Conservation (phyloP, 2,888 invertebrate species). For the Acholoe squamosa region DNA sequence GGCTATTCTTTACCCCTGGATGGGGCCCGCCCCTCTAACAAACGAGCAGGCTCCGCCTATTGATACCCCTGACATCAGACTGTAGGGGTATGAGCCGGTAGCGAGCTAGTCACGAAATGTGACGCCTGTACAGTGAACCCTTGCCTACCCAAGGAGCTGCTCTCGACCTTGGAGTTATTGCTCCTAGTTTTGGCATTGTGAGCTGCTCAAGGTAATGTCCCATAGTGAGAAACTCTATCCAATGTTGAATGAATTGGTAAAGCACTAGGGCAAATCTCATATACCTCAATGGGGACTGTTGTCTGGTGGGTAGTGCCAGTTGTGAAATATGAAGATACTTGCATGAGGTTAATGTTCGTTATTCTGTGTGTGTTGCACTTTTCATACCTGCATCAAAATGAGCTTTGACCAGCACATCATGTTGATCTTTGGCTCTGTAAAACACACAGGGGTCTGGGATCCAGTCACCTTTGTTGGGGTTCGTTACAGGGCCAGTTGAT, state of each 20-base stretch:
- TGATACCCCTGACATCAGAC: background rate
- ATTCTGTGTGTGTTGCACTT: no score
- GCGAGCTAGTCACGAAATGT: no score
- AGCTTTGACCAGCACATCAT: no score
- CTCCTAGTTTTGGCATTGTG: background rate
- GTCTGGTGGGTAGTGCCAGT: no score
- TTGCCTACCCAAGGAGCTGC: background rate
- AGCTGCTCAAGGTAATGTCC: background rate
- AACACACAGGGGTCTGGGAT: background rate
- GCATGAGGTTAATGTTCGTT: no score
- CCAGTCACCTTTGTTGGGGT: background rate
- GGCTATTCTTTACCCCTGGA: background rate
- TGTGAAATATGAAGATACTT: no score
- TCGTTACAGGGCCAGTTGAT: background rate
- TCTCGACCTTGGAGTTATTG: slow-evolving; percentile 23
- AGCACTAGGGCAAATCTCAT: background rate
- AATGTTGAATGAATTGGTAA: background rate
- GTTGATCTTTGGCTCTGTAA: background rate
- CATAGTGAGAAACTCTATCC: background rate
- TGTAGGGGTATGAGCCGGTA: no score
- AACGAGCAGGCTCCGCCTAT: background rate
- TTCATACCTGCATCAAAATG: no score
- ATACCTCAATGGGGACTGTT: no score
- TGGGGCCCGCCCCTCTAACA: background rate
- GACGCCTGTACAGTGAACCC: no score